Conservation (phyloP, 2,888 invertebrate species). For the Apodemia duryi region DNA sequence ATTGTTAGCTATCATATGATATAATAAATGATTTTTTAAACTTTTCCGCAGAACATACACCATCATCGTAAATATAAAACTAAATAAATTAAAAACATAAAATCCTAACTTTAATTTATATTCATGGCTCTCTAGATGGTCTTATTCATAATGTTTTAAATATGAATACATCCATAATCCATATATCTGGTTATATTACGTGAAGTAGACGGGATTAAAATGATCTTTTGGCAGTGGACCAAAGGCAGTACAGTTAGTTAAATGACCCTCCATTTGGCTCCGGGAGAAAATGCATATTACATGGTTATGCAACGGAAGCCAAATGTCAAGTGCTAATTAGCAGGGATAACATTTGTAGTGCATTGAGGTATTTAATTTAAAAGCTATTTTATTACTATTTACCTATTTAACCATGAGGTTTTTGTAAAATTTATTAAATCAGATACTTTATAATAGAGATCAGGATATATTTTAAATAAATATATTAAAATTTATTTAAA, state of each 20-base stretch:
- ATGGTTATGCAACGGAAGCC: conserved; percentile 8
- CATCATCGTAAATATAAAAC: too few species aligned
- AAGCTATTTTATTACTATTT: neutral
- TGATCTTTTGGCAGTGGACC: conserved; percentile 12
- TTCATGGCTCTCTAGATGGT: neutral
- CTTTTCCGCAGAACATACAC: too few species aligned
- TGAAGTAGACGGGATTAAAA: conserved; percentile 13
- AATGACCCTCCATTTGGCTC: conserved; percentile 7
- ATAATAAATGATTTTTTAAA: too few species aligned
- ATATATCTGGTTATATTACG: conserved; percentile 6
- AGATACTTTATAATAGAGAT: too few species aligned
- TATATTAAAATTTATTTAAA: too few species aligned
- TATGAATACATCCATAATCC: neutral
- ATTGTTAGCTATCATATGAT: too few species aligned
- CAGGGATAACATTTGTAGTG: neutral
- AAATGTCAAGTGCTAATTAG: neutral
- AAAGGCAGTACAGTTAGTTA: conserved; percentile 16
- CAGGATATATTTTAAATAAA: too few species aligned
- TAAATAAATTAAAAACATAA: neutral
- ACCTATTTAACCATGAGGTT: too few species aligned
- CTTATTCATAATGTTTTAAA: neutral
- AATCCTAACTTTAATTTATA: neutral
- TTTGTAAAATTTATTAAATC: too few species aligned
- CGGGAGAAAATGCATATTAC: conserved; percentile 12
- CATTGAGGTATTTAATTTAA: neutral